phyloP scores from a whole-genome alignment of 2,797 vertebrate species.

The Argentina silus region DNA sequence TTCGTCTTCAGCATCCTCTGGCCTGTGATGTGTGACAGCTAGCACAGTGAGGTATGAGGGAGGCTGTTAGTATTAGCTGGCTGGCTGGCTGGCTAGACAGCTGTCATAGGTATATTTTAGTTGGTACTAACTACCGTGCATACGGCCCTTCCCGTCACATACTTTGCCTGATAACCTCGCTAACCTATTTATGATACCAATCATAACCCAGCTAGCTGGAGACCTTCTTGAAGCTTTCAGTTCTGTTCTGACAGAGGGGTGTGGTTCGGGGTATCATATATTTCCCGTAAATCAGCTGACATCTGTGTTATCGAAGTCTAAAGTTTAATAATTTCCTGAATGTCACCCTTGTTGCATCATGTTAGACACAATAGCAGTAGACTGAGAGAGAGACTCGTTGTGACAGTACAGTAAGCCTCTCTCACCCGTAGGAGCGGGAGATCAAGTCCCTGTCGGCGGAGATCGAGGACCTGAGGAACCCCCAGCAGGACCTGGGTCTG shows the following conservation, averaged over 20 bases:
- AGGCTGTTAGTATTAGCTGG: background rate
- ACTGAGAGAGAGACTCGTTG: too few relatives aligned
- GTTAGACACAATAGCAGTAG: too few relatives aligned
- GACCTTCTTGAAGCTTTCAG: background rate
- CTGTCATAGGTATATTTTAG: too few relatives aligned
- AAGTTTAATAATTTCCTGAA: too few relatives aligned
- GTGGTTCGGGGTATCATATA: background rate
- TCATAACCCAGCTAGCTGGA: background rate
- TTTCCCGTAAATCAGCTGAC: background rate
- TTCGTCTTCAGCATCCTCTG: too few relatives aligned
- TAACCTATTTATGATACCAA: background rate
- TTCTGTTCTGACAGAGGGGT: background rate
- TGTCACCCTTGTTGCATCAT: too few relatives aligned
- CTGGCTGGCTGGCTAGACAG: background rate
- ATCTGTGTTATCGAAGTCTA: background rate
- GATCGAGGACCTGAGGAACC: slow-evolving; percentile 86
- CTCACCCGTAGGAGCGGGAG: slow-evolving; percentile 81
- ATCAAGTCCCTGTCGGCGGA: slow-evolving; percentile 86
- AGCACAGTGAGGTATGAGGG: too few relatives aligned
- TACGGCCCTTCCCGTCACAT: background rate
- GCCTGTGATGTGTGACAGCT: too few relatives aligned
- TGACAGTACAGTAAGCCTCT: too few relatives aligned
- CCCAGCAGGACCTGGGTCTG: slow-evolving; percentile 55
- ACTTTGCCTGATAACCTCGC: background rate
- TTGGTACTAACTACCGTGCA: too few relatives aligned